Conservation (phyloP, 2,113 vertebrate species). For the Nycticryphes semicollaris region DNA sequence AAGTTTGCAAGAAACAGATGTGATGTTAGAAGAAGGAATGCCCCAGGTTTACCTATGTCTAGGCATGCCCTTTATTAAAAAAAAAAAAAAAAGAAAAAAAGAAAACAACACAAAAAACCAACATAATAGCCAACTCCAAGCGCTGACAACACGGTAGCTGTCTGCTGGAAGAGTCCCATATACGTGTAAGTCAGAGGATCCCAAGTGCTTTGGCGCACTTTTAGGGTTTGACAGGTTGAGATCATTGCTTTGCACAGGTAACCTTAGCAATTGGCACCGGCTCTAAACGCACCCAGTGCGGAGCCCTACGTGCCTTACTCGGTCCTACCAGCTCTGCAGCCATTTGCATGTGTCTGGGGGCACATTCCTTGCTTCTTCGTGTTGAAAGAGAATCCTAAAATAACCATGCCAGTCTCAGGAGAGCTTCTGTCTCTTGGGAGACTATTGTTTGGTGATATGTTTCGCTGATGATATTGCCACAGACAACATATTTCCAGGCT, state of each 20-base stretch:
- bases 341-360: slow-evolving; percentile 48
- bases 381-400: slow-evolving; percentile 62
- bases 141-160: slow-evolving; percentile 17
- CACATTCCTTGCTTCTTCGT: slow-evolving; percentile 45
- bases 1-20: slow-evolving; percentile 64
- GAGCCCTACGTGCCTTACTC: background rate
- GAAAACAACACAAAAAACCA: background rate
- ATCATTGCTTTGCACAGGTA: slow-evolving; percentile 36
- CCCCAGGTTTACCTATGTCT: slow-evolving; percentile 59
- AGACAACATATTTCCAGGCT: slow-evolving; percentile 51
- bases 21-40: slow-evolving; percentile 59
- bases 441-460: slow-evolving; percentile 65
- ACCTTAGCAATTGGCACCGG: slow-evolving; percentile 57
- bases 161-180: slow-evolving; percentile 36
- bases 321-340: slow-evolving; percentile 8
- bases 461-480: slow-evolving; percentile 62
- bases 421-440: slow-evolving; percentile 58
- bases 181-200: background rate
- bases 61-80: slow-evolving; percentile 62
- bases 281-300: background rate
- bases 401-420: slow-evolving; percentile 58
- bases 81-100: background rate
- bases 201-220: slow-evolving; percentile 9
- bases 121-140: background rate
- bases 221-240: slow-evolving; percentile 2